Conservation (phyloP, 1,140 invertebrate genomes). For the Formica selysi region DNA sequence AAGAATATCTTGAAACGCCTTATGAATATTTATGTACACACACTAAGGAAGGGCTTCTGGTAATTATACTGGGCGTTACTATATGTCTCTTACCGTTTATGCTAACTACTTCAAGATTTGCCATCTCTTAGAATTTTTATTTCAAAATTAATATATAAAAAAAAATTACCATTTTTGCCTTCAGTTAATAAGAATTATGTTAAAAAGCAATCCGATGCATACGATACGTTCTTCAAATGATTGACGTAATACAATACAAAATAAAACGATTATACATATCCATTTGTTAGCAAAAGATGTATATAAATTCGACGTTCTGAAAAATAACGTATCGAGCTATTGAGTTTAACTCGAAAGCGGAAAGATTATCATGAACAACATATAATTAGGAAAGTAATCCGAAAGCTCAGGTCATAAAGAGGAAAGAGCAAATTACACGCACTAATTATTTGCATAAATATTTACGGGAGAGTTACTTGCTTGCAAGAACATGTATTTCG, state of each 20-base stretch:
- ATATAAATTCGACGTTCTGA: neutral
- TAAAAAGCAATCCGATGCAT: neutral
- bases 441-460: slow-evolving; percentile 59
- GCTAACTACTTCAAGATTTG: slow-evolving; percentile 23
- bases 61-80: slow-evolving; percentile 66
- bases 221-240: neutral
- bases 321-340: slow-evolving; percentile 15
- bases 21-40: slow-evolving; percentile 72
- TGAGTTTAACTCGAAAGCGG: slow-evolving; percentile 17
- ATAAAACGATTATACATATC: neutral
- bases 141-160: slow-evolving; percentile 3
- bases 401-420: slow-evolving; percentile 27
- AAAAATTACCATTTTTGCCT: neutral
- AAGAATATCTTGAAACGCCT: slow-evolving; percentile 69
- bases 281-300: neutral
- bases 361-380: slow-evolving; percentile 13
- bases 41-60: slow-evolving; percentile 11
- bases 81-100: slow-evolving; percentile 53
- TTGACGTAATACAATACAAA: slow-evolving; percentile 1
- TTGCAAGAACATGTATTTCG: slow-evolving; percentile 1
- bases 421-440: slow-evolving; percentile 33
- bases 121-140: neutral
- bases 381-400: slow-evolving; percentile 48
- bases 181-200: neutral
- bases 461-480: slow-evolving; percentile 15